Base-by-base conservation (phyloP, 2,888 invertebrate genomes). In the Hipparchia sbordonii region DNA sequence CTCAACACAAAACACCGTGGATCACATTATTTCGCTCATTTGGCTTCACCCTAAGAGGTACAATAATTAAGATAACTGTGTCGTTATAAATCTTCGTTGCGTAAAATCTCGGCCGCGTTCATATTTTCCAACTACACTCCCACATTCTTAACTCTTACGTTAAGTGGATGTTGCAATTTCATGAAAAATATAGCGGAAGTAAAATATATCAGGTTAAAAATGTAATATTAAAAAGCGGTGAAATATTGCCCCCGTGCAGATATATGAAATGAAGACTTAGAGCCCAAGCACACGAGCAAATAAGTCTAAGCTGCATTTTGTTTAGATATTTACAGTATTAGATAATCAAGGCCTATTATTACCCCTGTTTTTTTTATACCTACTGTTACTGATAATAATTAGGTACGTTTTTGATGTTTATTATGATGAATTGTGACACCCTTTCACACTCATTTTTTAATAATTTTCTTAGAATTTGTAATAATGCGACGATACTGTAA, bases 31-130 rank as follows among this genome's bases (percentile, higher is more conserved):
- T 48, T 48, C 7, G 48, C 48, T 48, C 48, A 6, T 48, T 48
- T 48, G 8, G 48, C 48, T 8, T 48, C 48, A 48, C 48, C 48
- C 48, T 23, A 23, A 65, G 65, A 51, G 12, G 33, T 33, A 33
- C 39, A 70, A 61, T 76, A 77, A 79, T 79, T 79, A 79, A 79
- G 80, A 82, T 85, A 87, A 87, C 87, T 86, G 84, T 79, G 54
- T 81, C 80, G 78, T 79, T 86, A 89, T 91, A 90, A 90, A 90
- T 91, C 89, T 89, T 90, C 86, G 89, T 91, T 90, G 89, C 82
- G 80, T 82, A 86, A 87, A 88, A 85, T 84, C 87, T 79, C 79
- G 80, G 81, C 82, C 81, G 85, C 82, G 84, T 86, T 89, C 88
- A 89, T 91, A 90, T 89, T 89, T 77, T 84, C 86, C 83, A 84